Conservation (phyloP, 1,140 invertebrate species). For the Drosophila tropicalis region DNA sequence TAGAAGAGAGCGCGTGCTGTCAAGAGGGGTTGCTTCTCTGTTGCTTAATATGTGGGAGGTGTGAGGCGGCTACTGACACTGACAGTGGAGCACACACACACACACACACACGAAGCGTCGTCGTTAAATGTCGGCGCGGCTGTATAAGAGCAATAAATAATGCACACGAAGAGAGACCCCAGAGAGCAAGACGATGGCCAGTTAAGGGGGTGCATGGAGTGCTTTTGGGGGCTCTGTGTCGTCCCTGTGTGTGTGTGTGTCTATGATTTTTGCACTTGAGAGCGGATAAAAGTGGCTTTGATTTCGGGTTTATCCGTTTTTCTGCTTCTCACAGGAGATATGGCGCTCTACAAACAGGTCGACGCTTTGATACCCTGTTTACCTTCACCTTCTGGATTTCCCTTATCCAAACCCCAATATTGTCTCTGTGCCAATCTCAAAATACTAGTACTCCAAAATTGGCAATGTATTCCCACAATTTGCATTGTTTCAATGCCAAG, state of each 20-base stretch:
- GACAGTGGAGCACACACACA: constrained; percentile 47
- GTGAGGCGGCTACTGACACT: constrained; percentile 43
- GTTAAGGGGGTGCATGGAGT: constrained; percentile 15
- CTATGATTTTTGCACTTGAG: constrained; percentile 76
- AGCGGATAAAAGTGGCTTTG: constrained; percentile 70
- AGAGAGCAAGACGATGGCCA: constrained; percentile 7
- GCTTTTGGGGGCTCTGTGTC: constrained; percentile 22
- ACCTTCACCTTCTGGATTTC: too few species aligned
- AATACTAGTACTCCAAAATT: too few species aligned
- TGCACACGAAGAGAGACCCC: constrained; percentile 46
- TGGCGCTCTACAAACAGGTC: neutral
- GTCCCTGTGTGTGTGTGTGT: constrained; percentile 24
- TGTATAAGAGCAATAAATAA: constrained; percentile 63
- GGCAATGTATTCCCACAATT: too few species aligned
- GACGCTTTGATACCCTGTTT: neutral
- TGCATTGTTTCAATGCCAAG: too few species aligned
- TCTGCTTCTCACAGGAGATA: constrained; percentile 12
- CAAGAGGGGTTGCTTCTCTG: neutral
- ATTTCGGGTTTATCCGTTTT: constrained; percentile 41
- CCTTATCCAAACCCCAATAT: too few species aligned
- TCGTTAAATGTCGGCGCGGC: constrained; percentile 19
- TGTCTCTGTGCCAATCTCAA: too few species aligned
- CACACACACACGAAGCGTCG: constrained; percentile 15
- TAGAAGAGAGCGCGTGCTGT: constrained; percentile 14
- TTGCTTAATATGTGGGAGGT: constrained; percentile 6